These are phyloP conservation scores for Zaprionus bogoriensis DNA, from an alignment of 2,888 invertebrate species.

Conservation along the genomic window DNA sequence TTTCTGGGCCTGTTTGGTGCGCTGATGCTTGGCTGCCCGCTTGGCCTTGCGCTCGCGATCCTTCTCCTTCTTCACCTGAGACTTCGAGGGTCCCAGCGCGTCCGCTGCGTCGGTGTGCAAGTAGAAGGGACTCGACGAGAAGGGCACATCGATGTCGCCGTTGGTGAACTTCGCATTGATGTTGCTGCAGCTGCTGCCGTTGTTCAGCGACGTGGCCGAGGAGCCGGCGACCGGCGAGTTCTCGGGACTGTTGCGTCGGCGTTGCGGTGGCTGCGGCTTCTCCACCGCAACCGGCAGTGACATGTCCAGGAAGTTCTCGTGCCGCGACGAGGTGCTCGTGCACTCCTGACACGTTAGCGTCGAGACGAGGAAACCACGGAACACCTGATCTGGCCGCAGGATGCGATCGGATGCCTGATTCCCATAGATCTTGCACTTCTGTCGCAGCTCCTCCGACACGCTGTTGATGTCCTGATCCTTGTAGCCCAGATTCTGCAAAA, in stretches of 20 bases:
- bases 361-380: constrained; percentile 95
- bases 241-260: constrained; percentile 83
- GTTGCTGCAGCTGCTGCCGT: neutral
- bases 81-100: constrained; percentile 83
- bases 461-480: constrained; percentile 89
- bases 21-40: constrained; percentile 77
- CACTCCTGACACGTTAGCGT: constrained; percentile 95
- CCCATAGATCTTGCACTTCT: constrained; percentile 92
- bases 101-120: constrained; percentile 48
- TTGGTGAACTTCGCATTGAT: constrained; percentile 39
- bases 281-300: constrained; percentile 93
- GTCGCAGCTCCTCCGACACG: constrained; percentile 89
- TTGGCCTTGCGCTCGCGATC: constrained; percentile 84
- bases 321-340: constrained; percentile 91
- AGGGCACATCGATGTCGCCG: constrained; percentile 28
- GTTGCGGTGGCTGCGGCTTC: constrained; percentile 88
- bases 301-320: constrained; percentile 96
- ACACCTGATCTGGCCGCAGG: constrained; percentile 94
- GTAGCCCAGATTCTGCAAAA: constrained; percentile 90
- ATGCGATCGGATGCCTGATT: constrained; percentile 90
- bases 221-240: constrained; percentile 44
- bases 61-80: constrained; percentile 86
- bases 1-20: constrained; percentile 62
- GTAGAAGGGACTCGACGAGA: constrained; percentile 58
- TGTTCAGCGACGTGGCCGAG: neutral